Base-by-base conservation (phyloP, 2,888 invertebrate genomes). In the Elysia crispata region DNA sequence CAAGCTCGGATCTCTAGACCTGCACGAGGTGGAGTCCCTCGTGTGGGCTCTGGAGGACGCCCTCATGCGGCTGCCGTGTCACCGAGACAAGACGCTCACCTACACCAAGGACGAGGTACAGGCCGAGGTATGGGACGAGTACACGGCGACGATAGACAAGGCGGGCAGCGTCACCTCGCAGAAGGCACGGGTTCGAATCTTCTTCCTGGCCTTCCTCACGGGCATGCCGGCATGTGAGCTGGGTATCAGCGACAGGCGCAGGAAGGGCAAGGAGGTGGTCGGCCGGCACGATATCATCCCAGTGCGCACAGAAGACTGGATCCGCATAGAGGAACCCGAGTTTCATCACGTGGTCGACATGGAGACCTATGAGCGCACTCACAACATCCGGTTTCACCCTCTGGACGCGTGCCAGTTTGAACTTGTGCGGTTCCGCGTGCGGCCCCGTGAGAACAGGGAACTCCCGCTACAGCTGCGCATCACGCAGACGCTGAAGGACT, bases 251-350 rank as follows among this genome's bases (percentile, higher is more conserved):
- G 99, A 99, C 93, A 95, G 97, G 94, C 95, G 97, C 92, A 94
- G 98, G n/a, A 97, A 98, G 93, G 99, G 99, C n/a, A 96, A 96
- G 93, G 99, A 99, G 94, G 98, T 99, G 76, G 99, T 99, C 0
- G 98, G 99, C 0, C 94, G 99, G 3, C 98, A 98, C 93, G 99
- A 99, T 93, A 99, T 99, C 92, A 98, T 99, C 91, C 99, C 99
- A 30, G 90, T 92, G 28, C 91, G 91, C 84, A 99, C 99, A 0
- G 99, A 99, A 93, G 98, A 99, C 93, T 99, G 99, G 99, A 99
- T 99, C 90, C 95, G 97, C 62, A 94, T 99, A 77, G 98, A 99
- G 93, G 95, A 95, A 73, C 95, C 97, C 0, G 98, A 98, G 92
- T 98, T 99, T 92, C 98, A 99, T 93, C 95, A 95, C 77, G 96